Evolutionary conservation across 2,113 vertebrate genomes (phyloP), one percentile per base, ranked within the genome.

Genomic region (Panthera tigris): DNA sequence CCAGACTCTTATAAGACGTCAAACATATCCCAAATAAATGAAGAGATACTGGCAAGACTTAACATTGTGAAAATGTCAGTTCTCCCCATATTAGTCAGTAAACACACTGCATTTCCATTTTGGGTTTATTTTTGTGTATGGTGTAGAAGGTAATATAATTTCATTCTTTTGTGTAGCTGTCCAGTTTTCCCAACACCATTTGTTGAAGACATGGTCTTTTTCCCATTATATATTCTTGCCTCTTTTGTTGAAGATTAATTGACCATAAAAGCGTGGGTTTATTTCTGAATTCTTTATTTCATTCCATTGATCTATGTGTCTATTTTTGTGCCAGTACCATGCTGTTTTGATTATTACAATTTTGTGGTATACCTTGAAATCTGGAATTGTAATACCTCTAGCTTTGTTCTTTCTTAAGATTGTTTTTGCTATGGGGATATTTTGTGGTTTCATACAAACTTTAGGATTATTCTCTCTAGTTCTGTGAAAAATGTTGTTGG

Each of bases 41-140:
- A 79, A 89, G 73, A 79, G 73, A 63, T 41, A 86, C 4, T 65
- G 36, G 21, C 89, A 92, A 96, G 36, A 71, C 12, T 57, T 57
- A 69, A 69, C n/a, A 95, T 3, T 84, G 15, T 82, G 48, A 78
- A 97, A 97, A 96, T 91, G n/a, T 74, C 21, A 36, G 16, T 45
- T 83, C 36, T 92, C 74, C 13, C 12, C 55, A 96, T 76, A 79
- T 63, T 65, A 86, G 4, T 85, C 76, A 91, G 50, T 76, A 95
- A 88, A 81, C 48, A 55, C 5, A 94, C 7, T 80, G 36, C 4
- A 89, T 90, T 91, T 90, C 69, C 31, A 84, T 16, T 16, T 4
- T 2, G 25, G 25, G 74, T 76, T 76, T 76, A 48, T 76, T 76
- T 76, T 41, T 48, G 74, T 45, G 41, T 76, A 45, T 14, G 4